Evolutionary conservation across 2,113 vertebrate species (phyloP).

Genomic region (Anguilla japonica): DNA sequence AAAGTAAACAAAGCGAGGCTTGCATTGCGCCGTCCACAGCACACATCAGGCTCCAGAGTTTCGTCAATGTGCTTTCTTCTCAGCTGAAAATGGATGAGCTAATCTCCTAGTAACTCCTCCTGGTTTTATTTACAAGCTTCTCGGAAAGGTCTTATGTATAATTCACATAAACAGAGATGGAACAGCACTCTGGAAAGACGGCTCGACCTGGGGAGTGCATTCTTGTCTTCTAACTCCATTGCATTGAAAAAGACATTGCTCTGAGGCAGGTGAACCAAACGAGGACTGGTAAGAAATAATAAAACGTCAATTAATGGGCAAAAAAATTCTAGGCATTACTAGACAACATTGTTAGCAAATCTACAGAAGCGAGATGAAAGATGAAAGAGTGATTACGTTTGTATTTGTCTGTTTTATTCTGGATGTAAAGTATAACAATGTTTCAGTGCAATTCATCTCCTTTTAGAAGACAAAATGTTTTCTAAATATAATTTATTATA

Average conservation of each 20-base stretch:
- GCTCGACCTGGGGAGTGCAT: neutral
- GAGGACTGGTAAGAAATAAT: constrained; percentile 34
- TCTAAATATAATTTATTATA: neutral
- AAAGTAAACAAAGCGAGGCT: constrained; percentile 55
- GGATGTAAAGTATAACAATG: too few relatives aligned
- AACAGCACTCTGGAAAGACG: constrained; percentile 6
- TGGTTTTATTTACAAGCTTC: constrained; percentile 39
- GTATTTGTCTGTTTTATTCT: neutral
- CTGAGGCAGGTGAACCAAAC: neutral
- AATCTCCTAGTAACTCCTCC: neutral
- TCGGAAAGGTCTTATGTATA: constrained; percentile 32
- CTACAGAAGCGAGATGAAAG: neutral
- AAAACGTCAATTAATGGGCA: neutral
- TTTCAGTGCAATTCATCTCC: too few relatives aligned
- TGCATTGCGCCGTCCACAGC: constrained; percentile 12
- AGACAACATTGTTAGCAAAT: neutral
- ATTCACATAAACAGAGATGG: constrained; percentile 39
- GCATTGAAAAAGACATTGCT: neutral
- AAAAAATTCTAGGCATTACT: neutral
- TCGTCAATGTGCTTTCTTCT: neutral
- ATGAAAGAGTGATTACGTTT: neutral
- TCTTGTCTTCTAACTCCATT: constrained; percentile 11
- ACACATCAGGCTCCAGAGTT: neutral
- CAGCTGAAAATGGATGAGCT: constrained; percentile 1
- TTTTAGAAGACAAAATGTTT: too few relatives aligned